A percentile compares a stretch with the other conserved stretches of the same genome.
Conservation (phyloP, 2,113 vertebrate genomes). For the Polypterus bichir region DNA sequence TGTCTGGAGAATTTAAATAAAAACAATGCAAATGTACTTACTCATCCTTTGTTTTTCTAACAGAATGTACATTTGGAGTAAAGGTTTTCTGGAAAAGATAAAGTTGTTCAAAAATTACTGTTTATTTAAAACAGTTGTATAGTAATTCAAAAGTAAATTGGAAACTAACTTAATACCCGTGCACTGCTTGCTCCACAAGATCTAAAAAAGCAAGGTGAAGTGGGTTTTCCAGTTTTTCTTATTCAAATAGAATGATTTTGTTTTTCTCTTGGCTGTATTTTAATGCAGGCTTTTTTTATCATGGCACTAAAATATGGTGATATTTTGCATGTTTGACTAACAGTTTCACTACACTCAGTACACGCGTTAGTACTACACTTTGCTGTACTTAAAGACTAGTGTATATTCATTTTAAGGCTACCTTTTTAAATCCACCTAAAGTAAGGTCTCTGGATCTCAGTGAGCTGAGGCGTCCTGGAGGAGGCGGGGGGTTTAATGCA, state of each 20-base stretch:
- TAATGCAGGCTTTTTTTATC: no score
- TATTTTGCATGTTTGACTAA: no score
- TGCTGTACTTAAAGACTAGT: neutral
- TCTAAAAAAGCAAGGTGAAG: no score
- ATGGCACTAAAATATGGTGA: no score
- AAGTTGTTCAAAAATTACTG: neutral
- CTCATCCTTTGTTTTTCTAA: constrained; percentile 53
- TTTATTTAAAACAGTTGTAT: no score
- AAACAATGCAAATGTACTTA: constrained; percentile 28
- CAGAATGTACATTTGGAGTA: constrained; percentile 48
- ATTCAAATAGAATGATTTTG: no score
- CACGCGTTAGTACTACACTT: neutral
- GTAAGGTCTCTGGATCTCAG: constrained; percentile 52
- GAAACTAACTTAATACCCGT: no score
- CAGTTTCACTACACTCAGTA: no score
- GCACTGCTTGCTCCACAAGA: no score
- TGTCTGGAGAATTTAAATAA: neutral
- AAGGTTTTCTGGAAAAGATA: constrained; percentile 41
- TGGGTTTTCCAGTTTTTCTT: no score
- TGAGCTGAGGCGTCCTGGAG: constrained; percentile 44
- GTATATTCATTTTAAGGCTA: constrained; percentile 1
- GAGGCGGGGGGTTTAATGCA: constrained; percentile 22
- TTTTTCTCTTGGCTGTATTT: no score
- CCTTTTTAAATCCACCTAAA: constrained; percentile 46
- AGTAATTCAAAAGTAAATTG: no score